These are phyloP conservation scores for Exephanes ischioxanthus DNA, from an alignment of 2,888 invertebrate species.

Conservation along the genomic window DNA sequence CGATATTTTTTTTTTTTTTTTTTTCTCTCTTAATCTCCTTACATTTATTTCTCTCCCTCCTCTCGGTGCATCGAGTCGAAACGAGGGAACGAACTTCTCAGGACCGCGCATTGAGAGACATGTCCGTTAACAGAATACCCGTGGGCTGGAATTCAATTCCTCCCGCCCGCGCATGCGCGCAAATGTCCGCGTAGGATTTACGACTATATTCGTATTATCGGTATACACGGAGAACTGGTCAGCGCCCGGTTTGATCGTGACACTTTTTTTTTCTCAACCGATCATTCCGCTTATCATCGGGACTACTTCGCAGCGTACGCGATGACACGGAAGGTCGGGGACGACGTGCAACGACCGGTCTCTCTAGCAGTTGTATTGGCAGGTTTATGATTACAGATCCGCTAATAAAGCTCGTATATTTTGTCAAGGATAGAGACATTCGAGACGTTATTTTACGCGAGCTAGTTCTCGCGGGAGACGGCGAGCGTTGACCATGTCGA, in stretches of 20 bases:
- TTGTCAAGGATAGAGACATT: neutral
- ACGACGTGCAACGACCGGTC: neutral
- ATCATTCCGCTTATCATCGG: neutral
- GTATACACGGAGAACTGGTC: neutral
- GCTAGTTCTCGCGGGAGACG: neutral
- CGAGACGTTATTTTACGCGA: neutral
- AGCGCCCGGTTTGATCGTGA: neutral
- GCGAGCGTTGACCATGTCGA: slow-evolving; percentile 63
- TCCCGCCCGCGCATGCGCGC: neutral
- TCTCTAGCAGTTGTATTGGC: neutral
- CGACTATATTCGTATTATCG: neutral
- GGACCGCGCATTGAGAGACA: neutral
- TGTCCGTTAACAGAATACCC: neutral
- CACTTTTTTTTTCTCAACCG: neutral
- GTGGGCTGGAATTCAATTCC: neutral
- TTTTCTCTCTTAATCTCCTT: neutral
- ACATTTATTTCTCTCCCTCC: neutral
- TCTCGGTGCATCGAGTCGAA: neutral
- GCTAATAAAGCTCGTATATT: neutral
- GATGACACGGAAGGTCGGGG: neutral
- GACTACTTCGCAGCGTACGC: neutral
- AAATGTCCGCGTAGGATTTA: neutral
- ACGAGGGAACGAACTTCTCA: neutral
- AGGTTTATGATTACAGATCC: neutral
- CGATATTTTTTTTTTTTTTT: too few relatives aligned